These are phyloP conservation scores for Cheilosia urbana DNA, from an alignment of 2,888 invertebrate genomes.

Conservation along the genomic window DNA sequence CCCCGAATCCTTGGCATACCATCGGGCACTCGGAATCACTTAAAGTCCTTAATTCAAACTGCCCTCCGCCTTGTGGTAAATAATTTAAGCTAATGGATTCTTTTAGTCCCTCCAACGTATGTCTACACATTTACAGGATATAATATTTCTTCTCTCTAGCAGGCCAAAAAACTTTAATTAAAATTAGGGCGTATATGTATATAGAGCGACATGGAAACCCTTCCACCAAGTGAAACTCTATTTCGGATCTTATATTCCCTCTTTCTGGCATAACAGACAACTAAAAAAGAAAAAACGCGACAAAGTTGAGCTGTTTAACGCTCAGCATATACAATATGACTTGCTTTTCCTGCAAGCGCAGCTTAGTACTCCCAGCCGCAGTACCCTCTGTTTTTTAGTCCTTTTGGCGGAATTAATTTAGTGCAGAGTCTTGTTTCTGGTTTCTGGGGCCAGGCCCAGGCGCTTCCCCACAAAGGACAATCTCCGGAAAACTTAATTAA, in stretches of 20 bases:
- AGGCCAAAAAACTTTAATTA: conserved; percentile 67
- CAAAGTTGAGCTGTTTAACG: conserved; percentile 56
- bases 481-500: conserved; percentile 71
- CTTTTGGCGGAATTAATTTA: conserved; percentile 60
- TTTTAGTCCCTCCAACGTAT: background rate
- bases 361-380: background rate
- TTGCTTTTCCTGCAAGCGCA: conserved; percentile 37
- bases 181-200: conserved; percentile 24
- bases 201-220: conserved; percentile 21
- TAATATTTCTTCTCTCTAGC: conserved; percentile 37
- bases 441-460: conserved; percentile 26
- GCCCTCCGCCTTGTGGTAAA: conserved; percentile 9
- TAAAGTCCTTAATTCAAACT: background rate
- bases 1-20: background rate
- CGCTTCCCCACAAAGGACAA: conserved; percentile 47
- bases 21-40: background rate
- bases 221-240: conserved; percentile 26
- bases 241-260: too few relatives aligned
- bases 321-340: conserved; percentile 54
- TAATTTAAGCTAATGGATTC: conserved; percentile 23
- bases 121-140: conserved; percentile 35
- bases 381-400: conserved; percentile 11
- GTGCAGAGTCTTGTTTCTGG: conserved; percentile 68
- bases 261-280: conserved; percentile 4
- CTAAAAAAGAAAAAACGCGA: conserved; percentile 27